Percentiles rank a stretch among this genome's conserved stretches.
phyloP scores from a whole-genome alignment of 64 coral and sea anemone species.

The Montipora capricornis region DNA sequence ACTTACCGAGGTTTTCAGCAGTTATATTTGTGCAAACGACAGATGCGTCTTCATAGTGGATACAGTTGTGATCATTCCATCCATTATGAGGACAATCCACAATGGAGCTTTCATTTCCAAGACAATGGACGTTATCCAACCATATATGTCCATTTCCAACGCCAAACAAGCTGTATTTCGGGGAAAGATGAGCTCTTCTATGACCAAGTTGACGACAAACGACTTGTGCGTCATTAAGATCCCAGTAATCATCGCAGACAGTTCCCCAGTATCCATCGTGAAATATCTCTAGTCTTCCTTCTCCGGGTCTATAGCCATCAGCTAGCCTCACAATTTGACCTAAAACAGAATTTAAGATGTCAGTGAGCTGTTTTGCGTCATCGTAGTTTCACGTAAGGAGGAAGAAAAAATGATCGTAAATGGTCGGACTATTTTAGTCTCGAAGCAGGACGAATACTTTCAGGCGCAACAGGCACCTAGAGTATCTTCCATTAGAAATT shows the following conservation, averaged over 20 bases:
- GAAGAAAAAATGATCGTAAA: too few relatives aligned
- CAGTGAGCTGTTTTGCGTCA: too few relatives aligned
- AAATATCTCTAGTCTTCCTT: background rate
- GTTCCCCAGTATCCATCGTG: slow-evolving; percentile 31
- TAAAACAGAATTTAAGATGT: background rate
- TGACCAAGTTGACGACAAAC: slow-evolving; percentile 16
- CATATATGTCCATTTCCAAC: slow-evolving; percentile 42
- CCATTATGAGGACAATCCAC: slow-evolving; percentile 6
- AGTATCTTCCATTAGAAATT: too few relatives aligned
- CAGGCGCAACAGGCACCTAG: too few relatives aligned
- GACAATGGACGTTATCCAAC: background rate
- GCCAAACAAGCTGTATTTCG: background rate
- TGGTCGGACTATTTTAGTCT: too few relatives aligned
- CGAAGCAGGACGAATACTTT: too few relatives aligned
- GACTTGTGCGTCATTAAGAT: slow-evolving; percentile 14
- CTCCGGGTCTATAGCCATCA: too few relatives aligned
- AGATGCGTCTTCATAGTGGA: slow-evolving; percentile 23
- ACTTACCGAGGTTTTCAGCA: background rate
- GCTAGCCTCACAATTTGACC: background rate
- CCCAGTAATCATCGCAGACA: background rate
- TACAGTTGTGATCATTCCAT: slow-evolving; percentile 3
- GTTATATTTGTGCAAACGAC: slow-evolving; percentile 16
- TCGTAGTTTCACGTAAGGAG: too few relatives aligned
- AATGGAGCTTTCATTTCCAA: slow-evolving; percentile 35
- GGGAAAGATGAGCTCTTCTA: background rate